Conservation (phyloP, 53 echinoderm and acorn worm genomes). For the Arbacia lixula region DNA sequence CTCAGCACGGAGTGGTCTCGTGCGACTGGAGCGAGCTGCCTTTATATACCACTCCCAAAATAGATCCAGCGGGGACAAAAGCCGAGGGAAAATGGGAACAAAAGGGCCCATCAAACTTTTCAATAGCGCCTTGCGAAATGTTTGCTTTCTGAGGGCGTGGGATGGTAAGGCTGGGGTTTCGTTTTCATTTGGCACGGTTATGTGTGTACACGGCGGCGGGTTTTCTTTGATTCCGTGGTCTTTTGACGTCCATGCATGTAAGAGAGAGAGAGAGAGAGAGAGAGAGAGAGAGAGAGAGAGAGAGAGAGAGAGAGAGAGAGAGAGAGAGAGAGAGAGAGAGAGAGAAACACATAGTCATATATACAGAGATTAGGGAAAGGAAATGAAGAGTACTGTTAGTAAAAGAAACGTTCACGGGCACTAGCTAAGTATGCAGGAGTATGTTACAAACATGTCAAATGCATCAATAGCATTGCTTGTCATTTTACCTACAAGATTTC, state of each 20-base stretch:
- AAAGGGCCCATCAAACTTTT: not conserved
- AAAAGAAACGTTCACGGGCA: too few relatives aligned
- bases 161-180: too few relatives aligned
- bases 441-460: too few relatives aligned
- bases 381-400: too few relatives aligned
- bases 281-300: not conserved
- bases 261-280: not conserved
- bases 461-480: too few relatives aligned
- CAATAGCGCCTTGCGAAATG: not conserved
- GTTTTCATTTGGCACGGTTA: too few relatives aligned
- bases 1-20: not conserved
- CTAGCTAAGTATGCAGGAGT: too few relatives aligned
- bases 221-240: too few relatives aligned
- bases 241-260: not conserved
- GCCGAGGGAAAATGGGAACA: not conserved
- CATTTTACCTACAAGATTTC: too few relatives aligned
- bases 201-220: too few relatives aligned
- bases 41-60: conserved; percentile 37
- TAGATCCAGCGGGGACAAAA: conserved; percentile 1
- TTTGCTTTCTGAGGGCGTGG: not conserved
- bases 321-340: not conserved
- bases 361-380: too few relatives aligned
- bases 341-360: too few relatives aligned
- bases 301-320: not conserved
- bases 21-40: not conserved